These are phyloP conservation scores for Eupelmus urozonus DNA, from an alignment of 2,888 invertebrate genomes.

Conservation along the genomic window DNA sequence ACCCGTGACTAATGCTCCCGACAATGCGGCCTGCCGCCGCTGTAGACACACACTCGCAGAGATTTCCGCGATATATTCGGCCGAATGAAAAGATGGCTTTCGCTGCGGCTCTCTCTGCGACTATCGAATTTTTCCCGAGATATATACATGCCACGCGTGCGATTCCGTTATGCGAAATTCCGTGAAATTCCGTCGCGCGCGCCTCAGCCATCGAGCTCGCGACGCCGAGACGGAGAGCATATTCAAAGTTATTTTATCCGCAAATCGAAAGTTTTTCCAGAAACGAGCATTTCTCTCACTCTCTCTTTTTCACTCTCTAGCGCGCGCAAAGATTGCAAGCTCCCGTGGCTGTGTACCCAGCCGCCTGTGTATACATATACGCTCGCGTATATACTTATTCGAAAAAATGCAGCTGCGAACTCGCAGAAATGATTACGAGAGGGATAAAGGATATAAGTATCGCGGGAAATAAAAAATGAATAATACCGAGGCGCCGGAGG, in stretches of 20 bases:
- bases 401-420: neutral
- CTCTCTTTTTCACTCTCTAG: too few species aligned
- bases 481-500: neutral
- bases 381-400: neutral
- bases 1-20: slow-evolving; percentile 50
- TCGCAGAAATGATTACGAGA: neutral
- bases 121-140: neutral
- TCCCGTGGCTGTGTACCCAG: neutral
- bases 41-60: too few species aligned
- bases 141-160: neutral
- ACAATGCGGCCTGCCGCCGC: slow-evolving; percentile 44
- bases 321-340: slow-evolving; percentile 4
- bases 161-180: slow-evolving; percentile 4
- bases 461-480: slow-evolving; percentile 31
- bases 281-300: too few species aligned
- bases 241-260: slow-evolving; percentile 55
- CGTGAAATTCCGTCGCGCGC: neutral
- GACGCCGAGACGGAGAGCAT: slow-evolving; percentile 17
- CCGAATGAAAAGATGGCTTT: too few species aligned
- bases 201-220: neutral
- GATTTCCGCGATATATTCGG: too few species aligned
- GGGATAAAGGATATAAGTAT: slow-evolving; percentile 15
- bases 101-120: too few species aligned
- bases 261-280: slow-evolving; percentile 17
- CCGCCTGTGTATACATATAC: neutral